These are phyloP conservation scores for Botia almorhae DNA, from an alignment of 2,797 vertebrate genomes.

Conservation along the genomic window DNA sequence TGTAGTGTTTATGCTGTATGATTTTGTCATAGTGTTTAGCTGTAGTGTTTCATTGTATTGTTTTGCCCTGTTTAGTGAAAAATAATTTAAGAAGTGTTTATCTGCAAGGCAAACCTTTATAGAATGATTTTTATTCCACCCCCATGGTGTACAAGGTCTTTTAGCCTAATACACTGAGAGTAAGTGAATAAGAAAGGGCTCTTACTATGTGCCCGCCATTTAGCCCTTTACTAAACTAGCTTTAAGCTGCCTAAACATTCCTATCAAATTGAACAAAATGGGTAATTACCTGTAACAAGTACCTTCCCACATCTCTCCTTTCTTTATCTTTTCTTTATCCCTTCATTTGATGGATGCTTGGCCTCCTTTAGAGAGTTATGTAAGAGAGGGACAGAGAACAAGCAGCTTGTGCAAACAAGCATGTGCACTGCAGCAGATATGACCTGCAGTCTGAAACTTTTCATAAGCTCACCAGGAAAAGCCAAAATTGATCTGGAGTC, in stretches of 20 bases:
- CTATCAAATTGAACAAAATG: constrained; percentile 67
- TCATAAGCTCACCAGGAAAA: neutral
- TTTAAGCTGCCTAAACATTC: constrained; percentile 65
- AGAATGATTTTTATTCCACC: constrained; percentile 37
- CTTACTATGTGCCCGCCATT: neutral
- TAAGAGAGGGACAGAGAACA: constrained; percentile 73
- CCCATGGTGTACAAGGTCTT: neutral
- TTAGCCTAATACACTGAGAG: constrained; percentile 35
- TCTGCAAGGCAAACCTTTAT: constrained; percentile 25
- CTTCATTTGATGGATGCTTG: constrained; percentile 61
- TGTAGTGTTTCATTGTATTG: neutral
- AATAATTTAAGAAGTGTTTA: constrained; percentile 11
- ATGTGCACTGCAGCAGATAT: constrained; percentile 59
- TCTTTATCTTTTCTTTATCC: constrained; percentile 39
- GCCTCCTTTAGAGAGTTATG: constrained; percentile 65
- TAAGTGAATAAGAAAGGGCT: constrained; percentile 11
- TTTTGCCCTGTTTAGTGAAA: neutral
- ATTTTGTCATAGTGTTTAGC: neutral
- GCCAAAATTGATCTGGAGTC: neutral
- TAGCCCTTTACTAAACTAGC: constrained; percentile 48
- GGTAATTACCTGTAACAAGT: constrained; percentile 66
- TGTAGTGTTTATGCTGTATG: neutral
- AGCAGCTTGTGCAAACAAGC: constrained; percentile 78
- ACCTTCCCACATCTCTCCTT: constrained; percentile 60
- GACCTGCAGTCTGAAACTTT: constrained; percentile 66